Conservation (phyloP, 2,888 invertebrate genomes). For the Axea sp. region DNA sequence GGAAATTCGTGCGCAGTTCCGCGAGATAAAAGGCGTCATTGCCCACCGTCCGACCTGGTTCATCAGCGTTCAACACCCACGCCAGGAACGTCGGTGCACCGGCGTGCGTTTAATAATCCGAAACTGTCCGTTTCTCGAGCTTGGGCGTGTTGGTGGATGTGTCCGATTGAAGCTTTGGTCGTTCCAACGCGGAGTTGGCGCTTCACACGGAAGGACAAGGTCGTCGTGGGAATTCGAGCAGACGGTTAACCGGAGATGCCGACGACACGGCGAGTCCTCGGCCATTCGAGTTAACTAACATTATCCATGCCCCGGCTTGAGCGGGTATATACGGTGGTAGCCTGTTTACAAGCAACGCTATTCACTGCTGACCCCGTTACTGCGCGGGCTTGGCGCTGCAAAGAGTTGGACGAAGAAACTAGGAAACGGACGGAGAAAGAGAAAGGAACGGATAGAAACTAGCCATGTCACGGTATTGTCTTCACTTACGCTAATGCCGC, state of each 20-base stretch:
- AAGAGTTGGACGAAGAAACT: constrained; percentile 46
- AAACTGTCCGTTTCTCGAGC: constrained; percentile 9
- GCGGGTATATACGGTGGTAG: constrained; percentile 48
- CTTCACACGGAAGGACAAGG: constrained; percentile 61
- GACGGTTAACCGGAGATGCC: constrained; percentile 55
- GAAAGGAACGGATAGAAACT: constrained; percentile 55
- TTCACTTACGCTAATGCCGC: constrained; percentile 52
- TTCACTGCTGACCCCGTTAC: constrained; percentile 65
- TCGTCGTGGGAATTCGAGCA: constrained; percentile 65
- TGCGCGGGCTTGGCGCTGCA: constrained; percentile 50
- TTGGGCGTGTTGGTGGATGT: constrained; percentile 13
- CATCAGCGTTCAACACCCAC: no score
- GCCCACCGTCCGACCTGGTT: no score
- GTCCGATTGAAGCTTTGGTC: constrained; percentile 40
- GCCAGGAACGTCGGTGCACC: no score
- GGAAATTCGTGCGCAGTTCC: no score
- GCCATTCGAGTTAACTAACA: constrained; percentile 67
- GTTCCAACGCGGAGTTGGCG: constrained; percentile 37
- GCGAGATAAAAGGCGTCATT: no score
- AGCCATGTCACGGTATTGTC: constrained; percentile 60
- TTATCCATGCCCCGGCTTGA: constrained; percentile 61
- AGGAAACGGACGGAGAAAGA: constrained; percentile 54
- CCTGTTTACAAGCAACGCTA: constrained; percentile 62
- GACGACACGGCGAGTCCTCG: constrained; percentile 63
- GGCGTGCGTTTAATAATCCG: constrained; percentile 4